Evolutionary conservation across 2,888 invertebrate genomes (phyloP).

Genomic region (Elmis aenea): DNA sequence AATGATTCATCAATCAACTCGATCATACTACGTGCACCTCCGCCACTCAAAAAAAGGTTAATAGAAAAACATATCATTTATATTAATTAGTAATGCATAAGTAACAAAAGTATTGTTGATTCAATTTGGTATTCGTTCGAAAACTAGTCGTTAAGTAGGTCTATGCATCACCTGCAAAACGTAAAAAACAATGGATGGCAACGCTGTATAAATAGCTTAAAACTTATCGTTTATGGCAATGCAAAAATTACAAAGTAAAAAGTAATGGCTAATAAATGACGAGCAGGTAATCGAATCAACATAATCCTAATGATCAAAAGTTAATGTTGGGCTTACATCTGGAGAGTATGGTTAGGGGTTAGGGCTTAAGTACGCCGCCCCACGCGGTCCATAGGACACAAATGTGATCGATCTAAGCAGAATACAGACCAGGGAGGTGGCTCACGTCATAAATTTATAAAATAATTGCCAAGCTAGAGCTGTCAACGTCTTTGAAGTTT

Average conservation of each 20-base stretch:
- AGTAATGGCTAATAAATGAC: background rate
- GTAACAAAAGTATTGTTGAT: too few species aligned
- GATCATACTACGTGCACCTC: too few species aligned
- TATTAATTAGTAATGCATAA: too few species aligned
- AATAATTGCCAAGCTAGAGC: slow-evolving; percentile 23
- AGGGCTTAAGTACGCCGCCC: slow-evolving; percentile 19
- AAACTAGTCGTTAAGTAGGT: too few species aligned
- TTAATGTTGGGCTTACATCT: background rate
- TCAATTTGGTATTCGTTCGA: too few species aligned
- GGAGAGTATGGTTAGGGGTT: slow-evolving; percentile 1
- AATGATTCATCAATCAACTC: too few species aligned
- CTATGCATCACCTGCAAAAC: slow-evolving; percentile 9
- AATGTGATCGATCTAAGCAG: slow-evolving; percentile 39
- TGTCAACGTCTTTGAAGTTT: slow-evolving; percentile 25
- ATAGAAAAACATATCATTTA: too few species aligned
- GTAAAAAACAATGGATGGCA: slow-evolving; percentile 17
- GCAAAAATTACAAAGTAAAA: slow-evolving; percentile 16
- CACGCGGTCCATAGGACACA: slow-evolving; percentile 30
- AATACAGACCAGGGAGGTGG: slow-evolving; percentile 27
- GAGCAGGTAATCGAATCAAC: too few species aligned
- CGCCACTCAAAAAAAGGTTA: too few species aligned
- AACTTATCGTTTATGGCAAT: slow-evolving; percentile 24
- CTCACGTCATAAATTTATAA: slow-evolving; percentile 25
- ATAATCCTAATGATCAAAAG: background rate
- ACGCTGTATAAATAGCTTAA: slow-evolving; percentile 18